These are phyloP conservation scores for Silurus glanis DNA, from an alignment of 2,113 vertebrate genomes.

Conservation along the genomic window DNA sequence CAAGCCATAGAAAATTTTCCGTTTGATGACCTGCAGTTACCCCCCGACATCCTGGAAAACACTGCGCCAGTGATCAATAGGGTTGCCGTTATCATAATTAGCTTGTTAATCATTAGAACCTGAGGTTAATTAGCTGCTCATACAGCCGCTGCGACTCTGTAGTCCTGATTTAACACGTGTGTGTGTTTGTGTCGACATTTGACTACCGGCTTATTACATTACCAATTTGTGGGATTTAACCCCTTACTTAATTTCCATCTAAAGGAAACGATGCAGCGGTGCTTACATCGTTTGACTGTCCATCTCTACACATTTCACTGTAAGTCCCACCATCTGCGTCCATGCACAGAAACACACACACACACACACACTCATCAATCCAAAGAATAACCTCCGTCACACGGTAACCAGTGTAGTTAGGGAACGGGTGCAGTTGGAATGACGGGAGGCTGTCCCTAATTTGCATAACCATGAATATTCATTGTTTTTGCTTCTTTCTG, in stretches of 20 bases:
- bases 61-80: slow-evolving; percentile 18
- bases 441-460: background rate
- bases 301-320: too few relatives aligned
- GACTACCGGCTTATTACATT: too few relatives aligned
- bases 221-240: too few relatives aligned
- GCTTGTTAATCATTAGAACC: slow-evolving; percentile 21
- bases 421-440: background rate
- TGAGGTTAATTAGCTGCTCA: slow-evolving; percentile 38
- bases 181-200: slow-evolving; percentile 8
- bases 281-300: too few relatives aligned
- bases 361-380: background rate
- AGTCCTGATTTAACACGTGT: slow-evolving; percentile 29
- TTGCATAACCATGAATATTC: background rate
- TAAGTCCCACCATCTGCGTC: too few relatives aligned
- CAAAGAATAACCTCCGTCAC: background rate
- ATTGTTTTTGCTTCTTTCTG: background rate
- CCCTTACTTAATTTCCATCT: too few relatives aligned
- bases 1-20: background rate
- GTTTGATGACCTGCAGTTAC: background rate
- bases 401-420: background rate
- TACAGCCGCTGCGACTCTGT: slow-evolving; percentile 25
- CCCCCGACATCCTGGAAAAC: background rate
- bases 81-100: slow-evolving; percentile 18
- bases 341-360: too few relatives aligned
- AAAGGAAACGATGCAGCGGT: too few relatives aligned